Conservation (phyloP, 2,888 invertebrate genomes). For the Uropetala carovei region DNA sequence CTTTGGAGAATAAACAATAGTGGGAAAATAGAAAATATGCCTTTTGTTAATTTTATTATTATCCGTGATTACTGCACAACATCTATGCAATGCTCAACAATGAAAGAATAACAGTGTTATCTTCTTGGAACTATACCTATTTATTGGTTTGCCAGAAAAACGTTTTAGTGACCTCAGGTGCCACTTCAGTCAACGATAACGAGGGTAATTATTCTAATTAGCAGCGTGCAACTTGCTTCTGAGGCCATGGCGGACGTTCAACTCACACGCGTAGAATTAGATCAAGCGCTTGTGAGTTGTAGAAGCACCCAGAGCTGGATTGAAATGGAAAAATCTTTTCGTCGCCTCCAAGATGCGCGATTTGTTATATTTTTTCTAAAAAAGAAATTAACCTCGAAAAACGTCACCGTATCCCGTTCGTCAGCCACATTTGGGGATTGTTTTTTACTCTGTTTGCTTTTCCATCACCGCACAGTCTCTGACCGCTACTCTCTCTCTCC, state of each 20-base stretch:
- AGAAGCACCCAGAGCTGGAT: too few species aligned
- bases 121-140: too few species aligned
- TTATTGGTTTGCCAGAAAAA: too few species aligned
- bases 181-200: neutral
- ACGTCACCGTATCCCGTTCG: neutral
- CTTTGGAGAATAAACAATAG: too few species aligned
- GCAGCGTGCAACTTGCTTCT: neutral
- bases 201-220: neutral
- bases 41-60: too few species aligned
- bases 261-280: neutral
- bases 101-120: too few species aligned
- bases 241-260: neutral
- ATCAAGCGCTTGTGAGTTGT: neutral
- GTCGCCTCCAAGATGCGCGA: neutral
- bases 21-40: too few species aligned
- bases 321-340: too few species aligned
- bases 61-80: too few species aligned
- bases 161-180: too few species aligned
- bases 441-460: neutral
- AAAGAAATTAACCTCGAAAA: neutral
- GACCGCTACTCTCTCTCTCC: neutral
- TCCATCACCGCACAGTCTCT: neutral
- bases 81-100: too few species aligned
- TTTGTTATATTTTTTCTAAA: neutral
- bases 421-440: neutral